Evolutionary conservation across 2,797 vertebrate genomes (phyloP).

Genomic region (Amblyopsis hoosieri): DNA sequence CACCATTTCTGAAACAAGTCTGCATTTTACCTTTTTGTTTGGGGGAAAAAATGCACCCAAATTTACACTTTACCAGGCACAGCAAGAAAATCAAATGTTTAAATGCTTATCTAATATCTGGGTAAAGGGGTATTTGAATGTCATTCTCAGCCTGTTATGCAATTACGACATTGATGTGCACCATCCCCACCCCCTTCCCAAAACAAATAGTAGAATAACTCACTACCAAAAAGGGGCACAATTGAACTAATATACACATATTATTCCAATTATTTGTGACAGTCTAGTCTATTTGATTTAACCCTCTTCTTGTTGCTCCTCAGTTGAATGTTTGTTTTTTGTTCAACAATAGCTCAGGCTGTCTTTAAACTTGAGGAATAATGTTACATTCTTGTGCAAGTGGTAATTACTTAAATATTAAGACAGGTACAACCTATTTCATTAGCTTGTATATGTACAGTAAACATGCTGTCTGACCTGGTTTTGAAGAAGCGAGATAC

Average conservation of each 20-base stretch:
- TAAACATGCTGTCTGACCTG: conserved; percentile 8
- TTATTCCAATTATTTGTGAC: not conserved
- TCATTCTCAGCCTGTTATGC: not conserved
- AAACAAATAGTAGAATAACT: conserved; percentile 9
- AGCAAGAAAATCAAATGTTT: conserved; percentile 19
- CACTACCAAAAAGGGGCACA: conserved; percentile 22
- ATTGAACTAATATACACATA: conserved; percentile 3
- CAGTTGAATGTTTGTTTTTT: not conserved
- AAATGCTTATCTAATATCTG: conserved; percentile 1
- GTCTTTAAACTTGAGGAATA: conserved; percentile 3
- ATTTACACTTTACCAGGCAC: conserved; percentile 1
- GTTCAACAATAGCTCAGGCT: not conserved
- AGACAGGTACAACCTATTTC: conserved; percentile 12
- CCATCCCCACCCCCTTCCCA: not conserved
- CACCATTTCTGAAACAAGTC: conserved; percentile 33
- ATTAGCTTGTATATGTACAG: conserved; percentile 13
- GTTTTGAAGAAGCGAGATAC: too few species aligned
- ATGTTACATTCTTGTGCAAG: conserved; percentile 14
- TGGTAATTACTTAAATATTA: too few species aligned
- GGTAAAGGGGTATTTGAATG: not conserved
- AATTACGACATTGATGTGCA: not conserved
- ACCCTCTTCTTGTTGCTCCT: too few species aligned
- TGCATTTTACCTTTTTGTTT: conserved; percentile 57
- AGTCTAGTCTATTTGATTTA: conserved; percentile 2
- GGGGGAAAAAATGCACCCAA: conserved; percentile 8